A percentile compares a stretch with the other conserved stretches of the same genome.
Evolutionary conservation across 1,140 invertebrate genomes (phyloP).

Genomic region (Drepana arcuata): DNA sequence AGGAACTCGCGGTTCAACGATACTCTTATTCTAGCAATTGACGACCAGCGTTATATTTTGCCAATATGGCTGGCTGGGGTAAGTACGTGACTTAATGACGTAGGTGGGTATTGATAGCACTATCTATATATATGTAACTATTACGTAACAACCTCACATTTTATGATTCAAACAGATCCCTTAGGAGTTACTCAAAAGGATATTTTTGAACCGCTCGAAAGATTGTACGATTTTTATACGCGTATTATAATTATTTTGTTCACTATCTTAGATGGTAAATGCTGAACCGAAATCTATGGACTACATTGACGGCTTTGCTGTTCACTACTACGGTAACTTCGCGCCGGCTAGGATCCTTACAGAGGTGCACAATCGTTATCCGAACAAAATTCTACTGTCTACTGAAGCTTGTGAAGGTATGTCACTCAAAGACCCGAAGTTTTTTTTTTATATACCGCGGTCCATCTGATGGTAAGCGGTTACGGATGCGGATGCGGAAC

Average conservation of each 20-base stretch:
- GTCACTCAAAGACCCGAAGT: background rate
- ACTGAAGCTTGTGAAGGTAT: constrained; percentile 80
- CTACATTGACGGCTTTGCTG: constrained; percentile 79
- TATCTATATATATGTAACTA: no score
- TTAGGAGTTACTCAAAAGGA: no score
- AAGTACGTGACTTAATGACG: constrained; percentile 29
- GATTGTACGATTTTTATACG: no score
- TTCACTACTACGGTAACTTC: constrained; percentile 81
- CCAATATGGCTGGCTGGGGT: constrained; percentile 77
- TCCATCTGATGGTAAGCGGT: no score
- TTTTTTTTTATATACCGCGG: no score
- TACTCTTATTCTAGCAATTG: constrained; percentile 77
- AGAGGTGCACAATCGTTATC: constrained; percentile 70
- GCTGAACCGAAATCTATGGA: constrained; percentile 60
- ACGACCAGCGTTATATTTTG: constrained; percentile 78
- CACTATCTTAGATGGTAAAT: constrained; percentile 36
- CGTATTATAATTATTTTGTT: no score
- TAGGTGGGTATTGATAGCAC: no score
- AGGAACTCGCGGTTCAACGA: constrained; percentile 69
- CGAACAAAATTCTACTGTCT: constrained; percentile 78
- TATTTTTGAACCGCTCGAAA: no score
- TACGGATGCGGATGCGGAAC: no score
- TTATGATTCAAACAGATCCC: no score
- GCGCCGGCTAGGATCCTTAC: constrained; percentile 66
- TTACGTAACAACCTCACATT: no score